Evolutionary conservation across 2,797 vertebrate species (phyloP), one percentile per base, ranked within the genome.

Genomic region (Limosa lapponica): DNA sequence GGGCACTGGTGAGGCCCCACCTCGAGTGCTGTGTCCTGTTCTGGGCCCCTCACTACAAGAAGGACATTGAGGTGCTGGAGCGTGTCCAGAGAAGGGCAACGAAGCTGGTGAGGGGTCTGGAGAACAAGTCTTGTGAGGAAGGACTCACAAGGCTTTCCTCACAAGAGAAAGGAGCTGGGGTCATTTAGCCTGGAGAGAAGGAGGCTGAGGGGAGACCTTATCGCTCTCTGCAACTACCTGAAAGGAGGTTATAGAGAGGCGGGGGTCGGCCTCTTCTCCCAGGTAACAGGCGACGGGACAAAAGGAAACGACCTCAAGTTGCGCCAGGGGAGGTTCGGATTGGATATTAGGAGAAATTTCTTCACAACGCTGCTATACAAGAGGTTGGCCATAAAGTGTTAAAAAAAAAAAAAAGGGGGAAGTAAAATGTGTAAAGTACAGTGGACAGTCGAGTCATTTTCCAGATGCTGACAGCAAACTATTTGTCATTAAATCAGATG

Each of bases 401-500:
- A 55, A 83, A 77, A 90, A 84, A 80, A 93, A 77, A 24, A 3
- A 86, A 41, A 41, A 41, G 17, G 84, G 93, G 84, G 93, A 97
- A 96, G 89, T 96, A 54, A 86, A 74, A 65, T 51, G n/a, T 6
- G 6, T 65, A 34, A 93, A 95, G 37, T 85, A 81, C 48, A 57
- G 71, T 22, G 62, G 59, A 51, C 59, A 84, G 73, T 43, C 75
- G 34, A 51, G 73, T 87, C 30, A 79, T 97, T 97, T 86, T 91
- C 91, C 91, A 95, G 37, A 78, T 65, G 58, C 54, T 79, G 58
- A 86, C 83, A 93, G 93, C 93, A 89, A 64, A 66, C 65, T 61
- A 11, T 97, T 97, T 91, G 96, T 98, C 97, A 97, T 90, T 22
- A 67, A 94, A 86, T 97, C 97, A 97, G 65, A 82, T 97, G 97